Evolutionary conservation across 2,113 vertebrate species (phyloP).

Genomic region (Mobula hypostoma): DNA sequence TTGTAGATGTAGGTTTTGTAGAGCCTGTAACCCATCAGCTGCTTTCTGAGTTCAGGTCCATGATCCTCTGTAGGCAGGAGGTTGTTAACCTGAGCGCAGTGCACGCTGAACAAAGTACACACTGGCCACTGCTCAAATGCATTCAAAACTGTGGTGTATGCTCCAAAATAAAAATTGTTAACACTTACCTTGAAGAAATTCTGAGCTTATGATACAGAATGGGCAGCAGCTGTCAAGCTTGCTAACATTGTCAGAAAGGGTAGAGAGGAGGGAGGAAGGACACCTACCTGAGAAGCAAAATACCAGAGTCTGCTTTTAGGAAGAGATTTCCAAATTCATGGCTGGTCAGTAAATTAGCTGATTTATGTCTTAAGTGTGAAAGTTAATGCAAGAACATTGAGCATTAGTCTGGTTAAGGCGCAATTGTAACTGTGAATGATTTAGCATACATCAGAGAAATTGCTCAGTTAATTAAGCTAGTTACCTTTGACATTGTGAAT

Average conservation of each 20-base stretch:
- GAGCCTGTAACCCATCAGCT: not conserved
- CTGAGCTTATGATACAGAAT: not conserved
- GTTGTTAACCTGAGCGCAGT: not conserved
- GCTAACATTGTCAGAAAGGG: not conserved
- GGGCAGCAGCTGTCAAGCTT: not conserved
- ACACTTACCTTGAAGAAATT: not conserved
- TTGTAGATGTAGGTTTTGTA: not conserved
- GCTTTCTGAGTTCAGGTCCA: not conserved
- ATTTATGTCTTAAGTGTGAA: not conserved
- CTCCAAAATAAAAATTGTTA: not conserved
- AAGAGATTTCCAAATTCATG: constrained; percentile 8
- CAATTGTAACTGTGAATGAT: constrained; percentile 17
- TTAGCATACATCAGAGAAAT: constrained; percentile 7
- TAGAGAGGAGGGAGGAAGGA: not conserved
- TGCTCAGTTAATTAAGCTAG: constrained; percentile 28
- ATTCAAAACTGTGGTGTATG: not conserved
- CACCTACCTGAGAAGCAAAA: not conserved
- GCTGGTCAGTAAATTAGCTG: constrained; percentile 7
- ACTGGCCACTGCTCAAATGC: not conserved
- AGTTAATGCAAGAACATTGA: not conserved
- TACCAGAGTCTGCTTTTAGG: not conserved
- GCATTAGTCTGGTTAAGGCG: not conserved
- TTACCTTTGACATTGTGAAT: constrained; percentile 24
- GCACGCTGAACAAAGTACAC: not conserved
- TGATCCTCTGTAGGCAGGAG: not conserved